Conservation (phyloP, 1,140 invertebrate species). For the Papilio xuthus region DNA sequence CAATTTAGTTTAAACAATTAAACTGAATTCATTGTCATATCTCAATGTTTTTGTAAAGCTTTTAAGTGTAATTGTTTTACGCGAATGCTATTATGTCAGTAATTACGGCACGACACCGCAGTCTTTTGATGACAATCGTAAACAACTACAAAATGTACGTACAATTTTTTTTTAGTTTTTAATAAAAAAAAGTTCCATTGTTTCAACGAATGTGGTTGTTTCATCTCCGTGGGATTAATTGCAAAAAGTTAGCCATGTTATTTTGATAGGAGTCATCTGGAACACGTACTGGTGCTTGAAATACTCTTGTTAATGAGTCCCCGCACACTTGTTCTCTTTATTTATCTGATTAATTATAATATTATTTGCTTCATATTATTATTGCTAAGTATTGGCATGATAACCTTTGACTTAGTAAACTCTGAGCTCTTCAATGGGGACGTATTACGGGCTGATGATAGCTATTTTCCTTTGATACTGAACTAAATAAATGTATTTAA, state of each 20-base stretch:
- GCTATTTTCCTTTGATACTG: too few species aligned
- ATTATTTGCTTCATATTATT: too few species aligned
- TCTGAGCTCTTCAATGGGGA: too few species aligned
- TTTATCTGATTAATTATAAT: too few species aligned
- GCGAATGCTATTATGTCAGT: slow-evolving; percentile 47
- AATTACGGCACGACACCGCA: slow-evolving; percentile 46
- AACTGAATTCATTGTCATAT: not conserved
- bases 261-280: slow-evolving; percentile 28
- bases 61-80: slow-evolving; percentile 45
- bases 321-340: not conserved
- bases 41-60: slow-evolving; percentile 31
- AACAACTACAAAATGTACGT: slow-evolving; percentile 11
- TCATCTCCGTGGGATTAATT: slow-evolving; percentile 4
- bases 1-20: slow-evolving; percentile 2
- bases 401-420: too few species aligned
- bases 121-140: slow-evolving; percentile 16
- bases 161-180: slow-evolving; percentile 14
- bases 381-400: too few species aligned
- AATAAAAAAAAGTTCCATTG: slow-evolving; percentile 12
- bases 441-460: too few species aligned
- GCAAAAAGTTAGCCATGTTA: slow-evolving; percentile 34
- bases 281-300: not conserved
- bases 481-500: too few species aligned
- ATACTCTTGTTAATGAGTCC: not conserved
- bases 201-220: slow-evolving; percentile 14